A percentile compares a stretch with the other conserved stretches of the same genome.
phyloP scores from a whole-genome alignment of 2,797 vertebrate species.

The Adelosebastes latens region DNA sequence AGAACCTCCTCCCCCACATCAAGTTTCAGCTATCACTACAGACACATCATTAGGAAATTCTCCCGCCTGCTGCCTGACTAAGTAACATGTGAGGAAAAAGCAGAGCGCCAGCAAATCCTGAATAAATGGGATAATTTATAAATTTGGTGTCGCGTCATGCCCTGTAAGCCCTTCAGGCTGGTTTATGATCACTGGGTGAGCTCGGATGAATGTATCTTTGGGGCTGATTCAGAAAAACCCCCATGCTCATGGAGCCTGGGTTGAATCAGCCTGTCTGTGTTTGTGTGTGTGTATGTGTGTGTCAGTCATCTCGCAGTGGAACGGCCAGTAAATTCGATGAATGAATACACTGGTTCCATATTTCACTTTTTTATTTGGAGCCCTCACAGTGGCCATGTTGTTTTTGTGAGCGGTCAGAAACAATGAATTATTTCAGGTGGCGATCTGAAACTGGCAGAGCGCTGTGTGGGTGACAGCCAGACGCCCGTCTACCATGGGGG shows the following conservation, averaged over 20 bases:
- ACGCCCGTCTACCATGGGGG: constrained; percentile 63
- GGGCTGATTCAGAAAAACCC: constrained; percentile 63
- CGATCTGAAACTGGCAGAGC: constrained; percentile 65
- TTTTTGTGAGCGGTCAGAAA: constrained; percentile 70
- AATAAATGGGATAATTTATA: constrained; percentile 73
- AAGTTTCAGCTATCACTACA: constrained; percentile 30
- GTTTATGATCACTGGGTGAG: constrained; percentile 70
- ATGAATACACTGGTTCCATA: constrained; percentile 67
- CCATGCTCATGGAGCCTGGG: constrained; percentile 48
- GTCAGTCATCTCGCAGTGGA: constrained; percentile 68
- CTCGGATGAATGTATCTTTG: constrained; percentile 69
- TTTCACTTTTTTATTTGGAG: constrained; percentile 71
- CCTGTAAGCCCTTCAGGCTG: constrained; percentile 59
- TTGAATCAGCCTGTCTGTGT: constrained; percentile 72
- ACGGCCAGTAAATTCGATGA: constrained; percentile 65
- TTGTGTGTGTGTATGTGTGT: constrained; percentile 52
- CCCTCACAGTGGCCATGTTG: constrained; percentile 69
- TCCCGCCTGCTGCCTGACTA: constrained; percentile 32
- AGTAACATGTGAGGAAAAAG: constrained; percentile 63
- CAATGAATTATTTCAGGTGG: constrained; percentile 79
- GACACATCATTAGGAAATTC: constrained; percentile 39
- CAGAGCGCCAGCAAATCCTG: constrained; percentile 38
- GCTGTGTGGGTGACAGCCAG: constrained; percentile 66
- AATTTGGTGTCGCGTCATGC: constrained; percentile 62
- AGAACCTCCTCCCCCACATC: neutral